Evolutionary conservation across 2,888 invertebrate genomes (phyloP), one percentile per base, ranked within the genome.

Genomic region (Blera fallax): DNA sequence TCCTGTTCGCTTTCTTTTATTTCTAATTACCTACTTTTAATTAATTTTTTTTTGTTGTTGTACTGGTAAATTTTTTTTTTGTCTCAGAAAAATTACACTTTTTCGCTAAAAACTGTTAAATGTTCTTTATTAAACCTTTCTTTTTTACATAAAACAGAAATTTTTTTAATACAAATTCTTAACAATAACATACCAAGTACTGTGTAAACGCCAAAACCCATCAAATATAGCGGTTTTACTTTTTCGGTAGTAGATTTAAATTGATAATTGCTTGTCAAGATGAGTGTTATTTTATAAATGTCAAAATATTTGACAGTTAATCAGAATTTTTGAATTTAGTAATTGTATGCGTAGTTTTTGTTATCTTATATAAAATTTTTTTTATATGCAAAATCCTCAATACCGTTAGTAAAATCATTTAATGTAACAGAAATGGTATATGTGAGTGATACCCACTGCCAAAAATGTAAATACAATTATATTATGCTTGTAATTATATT

Each of bases 381-480:
- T 60, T 48, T 48, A 50, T 21, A 56, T 48, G 16, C n/a, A 24
- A 65, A 73, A 64, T 58, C 65, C 56, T 72, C 21, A 74, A 62
- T 62, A 62, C 40, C 62, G 56, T 54, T 76, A 70, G 76, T 43
- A 48, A 79, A 73, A 67, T 50, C 45, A 69, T 69, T 58, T 56
- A 60, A 64, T 21, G 62, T 34, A 73, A 62, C 62, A 54, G 45
- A 69, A 83, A 79, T 74, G 84, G 84, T 70, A 79, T 65, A 74
- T 70, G 56, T 69, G 64, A 56, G 67, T 65, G 70, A 70, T 80
- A 81, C 72, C 76, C 60, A 85, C 85, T 85, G 85, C 85, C 85
- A 81, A 85, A 81, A 80, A 81, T 85, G 85, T 85, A 85, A 85
- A 85, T 85, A 81, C 10, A 50, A 81, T 52, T 84, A 67, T 85